Percentiles rank a stretch among this genome's conserved stretches.
phyloP scores from a whole-genome alignment of 1,140 invertebrate species.

The Philotrypesis tridentata region DNA sequence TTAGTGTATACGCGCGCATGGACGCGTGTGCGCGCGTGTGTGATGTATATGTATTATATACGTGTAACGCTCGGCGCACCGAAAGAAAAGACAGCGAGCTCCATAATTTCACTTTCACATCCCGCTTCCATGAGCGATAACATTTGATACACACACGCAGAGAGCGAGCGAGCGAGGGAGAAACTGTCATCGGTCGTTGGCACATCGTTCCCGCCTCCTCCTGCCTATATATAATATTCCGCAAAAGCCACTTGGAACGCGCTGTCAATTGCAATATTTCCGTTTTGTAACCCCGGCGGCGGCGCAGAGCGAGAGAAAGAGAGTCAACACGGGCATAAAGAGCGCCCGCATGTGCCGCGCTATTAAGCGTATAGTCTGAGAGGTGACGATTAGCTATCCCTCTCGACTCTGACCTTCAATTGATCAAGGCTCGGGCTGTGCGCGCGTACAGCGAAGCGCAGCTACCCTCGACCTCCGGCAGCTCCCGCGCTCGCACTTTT shows the following conservation, averaged over 20 bases:
- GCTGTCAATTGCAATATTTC: constrained; percentile 32
- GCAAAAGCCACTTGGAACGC: constrained; percentile 25
- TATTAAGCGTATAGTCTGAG: constrained; percentile 14
- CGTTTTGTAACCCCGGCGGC: constrained; percentile 21
- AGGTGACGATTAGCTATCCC: constrained; percentile 30
- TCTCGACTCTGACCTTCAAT: constrained; percentile 45
- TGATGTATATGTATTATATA: too few species aligned
- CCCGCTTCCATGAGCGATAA: background rate
- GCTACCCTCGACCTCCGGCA: constrained; percentile 33
- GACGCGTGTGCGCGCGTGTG: too few species aligned
- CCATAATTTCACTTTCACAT: background rate
- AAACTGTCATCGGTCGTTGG: background rate
- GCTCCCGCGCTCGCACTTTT: too few species aligned
- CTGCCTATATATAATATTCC: background rate
- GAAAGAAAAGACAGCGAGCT: background rate
- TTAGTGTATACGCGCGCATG: too few species aligned
- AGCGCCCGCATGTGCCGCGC: too few species aligned
- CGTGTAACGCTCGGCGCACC: too few species aligned
- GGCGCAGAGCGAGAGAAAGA: too few species aligned
- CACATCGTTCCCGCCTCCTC: background rate
- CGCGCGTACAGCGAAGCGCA: too few species aligned
- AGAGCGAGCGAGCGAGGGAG: too few species aligned
- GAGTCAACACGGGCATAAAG: too few species aligned
- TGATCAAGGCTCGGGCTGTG: constrained; percentile 11
- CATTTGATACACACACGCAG: background rate